Base-by-base conservation (phyloP, 2,797 vertebrate species). In the Graptemys geographica region DNA sequence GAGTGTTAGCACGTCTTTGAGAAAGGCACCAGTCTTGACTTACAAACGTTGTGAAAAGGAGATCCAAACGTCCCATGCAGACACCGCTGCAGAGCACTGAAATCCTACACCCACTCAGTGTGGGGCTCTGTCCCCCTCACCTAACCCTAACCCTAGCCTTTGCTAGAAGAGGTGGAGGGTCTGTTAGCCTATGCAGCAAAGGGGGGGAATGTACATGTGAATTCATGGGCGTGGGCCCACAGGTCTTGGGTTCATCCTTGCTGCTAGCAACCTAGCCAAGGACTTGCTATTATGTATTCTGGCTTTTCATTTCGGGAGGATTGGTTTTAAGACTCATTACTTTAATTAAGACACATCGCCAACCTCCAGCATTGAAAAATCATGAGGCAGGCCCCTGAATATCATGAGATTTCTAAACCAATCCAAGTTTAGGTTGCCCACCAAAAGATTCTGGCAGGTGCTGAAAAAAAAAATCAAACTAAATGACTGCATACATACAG, bases 291-390 rank as follows among this genome's bases (percentile, higher is more conserved):
- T 44, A 44, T 4, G 23, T 25, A 44, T 8, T 2, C 9, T 74
- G 41, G 37, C 72, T 74, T 72, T 92, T 47, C 47, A 86, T 2
- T 80, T 86, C 21, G 76, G 69, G 7, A 57, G 13, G 41, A 44
- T 92, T 96, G 84, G 83, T 93, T 97, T 55, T 27, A 82, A 33
- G 74, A 74, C 82, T 27, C 37, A 91, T 69, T 88, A 82, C 94
- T 92, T 95, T 93, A 94, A 95, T 93, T 85, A 88, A 0, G 0
- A 49, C 49, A 25, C 27, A 79, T 72, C 81, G 95, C 86, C 92
- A 95, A 91, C 90, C 94, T 80, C 88, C 25, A 28, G 79, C 85
- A 81, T 84, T 91, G 80, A 57, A 25, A 81, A 81, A 93, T 44
- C 72, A 27, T 27, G 41, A 74, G 41, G 11, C 72, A 41, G 23